Evolutionary conservation across 2,888 invertebrate genomes (phyloP).

Genomic region (Acronicta aceris): DNA sequence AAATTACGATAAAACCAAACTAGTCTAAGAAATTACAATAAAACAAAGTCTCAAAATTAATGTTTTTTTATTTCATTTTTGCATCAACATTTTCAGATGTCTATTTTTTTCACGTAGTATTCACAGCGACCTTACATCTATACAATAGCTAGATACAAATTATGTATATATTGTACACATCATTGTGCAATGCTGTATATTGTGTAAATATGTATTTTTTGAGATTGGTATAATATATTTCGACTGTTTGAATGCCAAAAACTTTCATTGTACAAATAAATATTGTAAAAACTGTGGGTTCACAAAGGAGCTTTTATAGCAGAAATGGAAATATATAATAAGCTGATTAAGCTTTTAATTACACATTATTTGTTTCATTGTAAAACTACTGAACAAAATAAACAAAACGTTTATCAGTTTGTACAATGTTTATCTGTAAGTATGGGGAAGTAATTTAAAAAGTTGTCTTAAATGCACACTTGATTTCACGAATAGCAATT

Average conservation of each 20-base stretch:
- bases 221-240: slow-evolving; percentile 10
- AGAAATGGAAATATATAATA: no score
- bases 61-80: slow-evolving; percentile 67
- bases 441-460: no score
- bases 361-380: no score
- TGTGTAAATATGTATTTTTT: slow-evolving; percentile 36
- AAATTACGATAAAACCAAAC: neutral
- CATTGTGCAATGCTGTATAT: slow-evolving; percentile 61
- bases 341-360: no score
- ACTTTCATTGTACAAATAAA: neutral
- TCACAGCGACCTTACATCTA: slow-evolving; percentile 75
- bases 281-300: no score
- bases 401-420: no score
- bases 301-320: no score
- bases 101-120: slow-evolving; percentile 65
- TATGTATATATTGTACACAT: slow-evolving; percentile 61
- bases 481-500: no score
- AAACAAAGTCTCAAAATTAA: slow-evolving; percentile 47
- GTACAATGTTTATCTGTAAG: no score
- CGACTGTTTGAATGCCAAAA: slow-evolving; percentile 21
- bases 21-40: slow-evolving; percentile 17
- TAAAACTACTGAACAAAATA: no score
- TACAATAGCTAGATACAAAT: slow-evolving; percentile 54
- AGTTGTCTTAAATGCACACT: no score
- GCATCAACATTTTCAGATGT: slow-evolving; percentile 62